Evolutionary conservation across 2,888 invertebrate species (phyloP).

Genomic region (Gasteruption jaculator): DNA sequence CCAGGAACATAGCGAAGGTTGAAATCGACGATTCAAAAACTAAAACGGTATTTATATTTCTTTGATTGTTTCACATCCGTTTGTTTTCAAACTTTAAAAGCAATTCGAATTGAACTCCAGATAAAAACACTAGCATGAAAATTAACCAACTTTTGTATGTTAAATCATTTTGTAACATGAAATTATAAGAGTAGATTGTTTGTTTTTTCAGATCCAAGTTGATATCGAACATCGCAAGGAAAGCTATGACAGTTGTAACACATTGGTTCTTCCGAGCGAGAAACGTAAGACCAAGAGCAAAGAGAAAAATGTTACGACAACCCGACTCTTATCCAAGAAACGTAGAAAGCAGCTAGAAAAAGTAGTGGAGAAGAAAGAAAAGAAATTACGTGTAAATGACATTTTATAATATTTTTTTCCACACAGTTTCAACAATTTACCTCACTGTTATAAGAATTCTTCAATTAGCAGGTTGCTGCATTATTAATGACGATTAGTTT

Average conservation of each 20-base stretch:
- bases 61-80: no score
- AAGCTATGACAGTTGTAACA: constrained; percentile 72
- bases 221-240: constrained; percentile 59
- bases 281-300: constrained; percentile 74
- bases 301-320: constrained; percentile 50
- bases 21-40: constrained; percentile 67
- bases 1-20: constrained; percentile 66
- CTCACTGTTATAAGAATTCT: no score
- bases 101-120: no score
- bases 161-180: constrained; percentile 5
- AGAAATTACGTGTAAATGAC: constrained; percentile 80
- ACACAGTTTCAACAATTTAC: no score
- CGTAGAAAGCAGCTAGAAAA: constrained; percentile 81
- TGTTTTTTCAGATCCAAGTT: constrained; percentile 61
- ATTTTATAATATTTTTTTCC: background rate
- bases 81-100: constrained; percentile 2
- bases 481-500: no score
- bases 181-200: no score
- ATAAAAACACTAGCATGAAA: background rate
- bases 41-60: constrained; percentile 58
- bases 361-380: constrained; percentile 82
- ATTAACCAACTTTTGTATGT: constrained; percentile 1
- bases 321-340: constrained; percentile 77
- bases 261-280: constrained; percentile 74
- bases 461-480: no score